Base-by-base conservation (phyloP, 2,797 vertebrate species). In the Ptychadena robeensis region DNA sequence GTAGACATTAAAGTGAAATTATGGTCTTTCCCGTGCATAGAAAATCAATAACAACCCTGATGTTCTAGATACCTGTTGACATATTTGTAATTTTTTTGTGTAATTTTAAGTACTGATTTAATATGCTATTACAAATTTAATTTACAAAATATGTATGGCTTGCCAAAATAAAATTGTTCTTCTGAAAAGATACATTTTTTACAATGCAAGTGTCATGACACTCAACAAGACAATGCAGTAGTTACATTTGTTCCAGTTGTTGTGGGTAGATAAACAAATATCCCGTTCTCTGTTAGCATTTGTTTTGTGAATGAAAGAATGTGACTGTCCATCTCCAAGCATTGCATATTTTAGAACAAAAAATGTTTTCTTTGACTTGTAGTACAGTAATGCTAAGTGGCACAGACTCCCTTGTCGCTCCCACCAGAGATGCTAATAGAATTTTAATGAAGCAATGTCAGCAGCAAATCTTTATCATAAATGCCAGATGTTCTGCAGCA, bases 221-320 rank as follows among this genome's bases (percentile, higher is more conserved):
- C 32, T 53, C 28, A 9, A 53, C 38, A 25, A 30, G 12, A 44
- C 38, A 48, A 68, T 22, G 68, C 75, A 78, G 40, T 35, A 12
- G 65, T 34, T 61, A n/a, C 65, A 44, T 69, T 80, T 83, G 82
- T 83, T 73, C 69, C 35, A 0, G 22, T 61, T 78, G 7, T 74
- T 10, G 77, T 84, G 82, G 82, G 77, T 32, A 78, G 82, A 84
- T 84, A 84, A 84, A 80, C 82, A 79, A 84, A 84, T 84, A 84
- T 84, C 64, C 76, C 72, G 64, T 74, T 80, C 76, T 80, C 64
- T 80, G 64, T 57, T 83, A 67, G 69, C 69, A 73, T 73, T 83
- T 79, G 75, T 80, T 84, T 84, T 79, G 40, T 84, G 76, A 84
- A 84, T 84, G 77, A 84, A 80, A 84, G 82, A 84, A 84, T 84